Conservation (phyloP, 2,797 vertebrate genomes). For the Tachyglossus aculeatus region DNA sequence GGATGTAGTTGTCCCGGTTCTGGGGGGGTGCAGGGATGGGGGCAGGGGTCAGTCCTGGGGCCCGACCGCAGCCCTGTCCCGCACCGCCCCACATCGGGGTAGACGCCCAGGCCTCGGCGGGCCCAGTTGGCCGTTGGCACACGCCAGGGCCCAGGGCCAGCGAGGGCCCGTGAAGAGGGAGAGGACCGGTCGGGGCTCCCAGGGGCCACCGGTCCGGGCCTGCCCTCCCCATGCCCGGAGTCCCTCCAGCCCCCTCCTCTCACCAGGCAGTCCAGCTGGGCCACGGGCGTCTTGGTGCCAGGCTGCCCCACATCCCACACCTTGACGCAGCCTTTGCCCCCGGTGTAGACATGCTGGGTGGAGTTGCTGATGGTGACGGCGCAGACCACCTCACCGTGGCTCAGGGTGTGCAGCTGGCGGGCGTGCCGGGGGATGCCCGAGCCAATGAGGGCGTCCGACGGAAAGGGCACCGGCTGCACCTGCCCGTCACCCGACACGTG, state of each 20-base stretch:
- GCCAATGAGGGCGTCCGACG: conserved; percentile 78
- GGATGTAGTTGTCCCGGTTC: conserved; percentile 84
- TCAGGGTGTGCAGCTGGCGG: conserved; percentile 79
- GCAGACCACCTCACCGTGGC: conserved; percentile 81
- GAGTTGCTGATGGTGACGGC: conserved; percentile 84
- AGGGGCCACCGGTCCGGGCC: neutral
- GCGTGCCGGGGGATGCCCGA: conserved; percentile 79
- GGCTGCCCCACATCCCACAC: conserved; percentile 89
- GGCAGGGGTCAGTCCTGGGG: fast-evolving
- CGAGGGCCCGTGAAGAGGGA: fast-evolving
- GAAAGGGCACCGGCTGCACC: conserved; percentile 81
- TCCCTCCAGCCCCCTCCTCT: neutral
- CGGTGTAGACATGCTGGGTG: conserved; percentile 81
- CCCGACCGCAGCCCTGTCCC: neutral
- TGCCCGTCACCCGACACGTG: conserved; percentile 78
- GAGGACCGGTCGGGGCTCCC: too few species aligned
- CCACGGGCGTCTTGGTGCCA: conserved; percentile 81
- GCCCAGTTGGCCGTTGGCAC: too few species aligned
- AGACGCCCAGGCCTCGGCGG: neutral
- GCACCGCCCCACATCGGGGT: neutral
- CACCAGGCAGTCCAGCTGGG: conserved; percentile 85
- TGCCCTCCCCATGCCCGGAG: conserved; percentile 29
- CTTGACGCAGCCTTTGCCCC: conserved; percentile 85
- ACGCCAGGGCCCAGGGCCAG: fast-evolving
- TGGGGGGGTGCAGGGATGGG: neutral